Evolutionary conservation across 2,888 invertebrate species (phyloP).

Genomic region (Cerastis rubricosa): DNA sequence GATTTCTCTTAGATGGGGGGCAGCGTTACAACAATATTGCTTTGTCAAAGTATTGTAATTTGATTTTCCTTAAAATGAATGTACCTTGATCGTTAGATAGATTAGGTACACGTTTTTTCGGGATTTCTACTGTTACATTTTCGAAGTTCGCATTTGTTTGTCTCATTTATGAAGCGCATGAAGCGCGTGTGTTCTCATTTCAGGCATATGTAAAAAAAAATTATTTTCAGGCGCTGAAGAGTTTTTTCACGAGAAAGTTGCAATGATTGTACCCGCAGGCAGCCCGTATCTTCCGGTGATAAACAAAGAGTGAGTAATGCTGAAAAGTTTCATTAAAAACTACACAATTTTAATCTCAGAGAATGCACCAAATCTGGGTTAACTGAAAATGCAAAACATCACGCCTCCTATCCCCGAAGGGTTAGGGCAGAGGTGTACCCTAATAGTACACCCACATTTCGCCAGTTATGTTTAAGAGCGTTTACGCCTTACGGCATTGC

Average conservation of each 20-base stretch:
- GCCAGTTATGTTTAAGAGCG: too few relatives aligned
- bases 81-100: background rate
- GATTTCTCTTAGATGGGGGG: too few relatives aligned
- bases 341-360: background rate
- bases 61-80: background rate
- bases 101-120: background rate
- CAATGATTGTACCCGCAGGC: conserved; percentile 93
- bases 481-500: too few relatives aligned
- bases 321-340: too few relatives aligned
- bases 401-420: too few relatives aligned
- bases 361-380: too few relatives aligned
- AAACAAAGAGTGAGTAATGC: conserved; percentile 93
- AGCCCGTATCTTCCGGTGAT: conserved; percentile 95
- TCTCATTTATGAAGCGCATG: conserved; percentile 3
- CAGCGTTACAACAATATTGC: background rate
- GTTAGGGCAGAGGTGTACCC: too few relatives aligned
- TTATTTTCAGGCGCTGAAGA: conserved; percentile 92
- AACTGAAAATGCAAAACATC: too few relatives aligned
- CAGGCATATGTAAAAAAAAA: conserved; percentile 21
- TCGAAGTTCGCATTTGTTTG: background rate
- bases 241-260: conserved; percentile 95
- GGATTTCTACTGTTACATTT: background rate
- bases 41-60: background rate
- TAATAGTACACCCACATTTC: too few relatives aligned
- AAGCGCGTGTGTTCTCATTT: conserved; percentile 4